Evolutionary conservation across 2,113 vertebrate species (phyloP).

Genomic region (Cacatua alba): DNA sequence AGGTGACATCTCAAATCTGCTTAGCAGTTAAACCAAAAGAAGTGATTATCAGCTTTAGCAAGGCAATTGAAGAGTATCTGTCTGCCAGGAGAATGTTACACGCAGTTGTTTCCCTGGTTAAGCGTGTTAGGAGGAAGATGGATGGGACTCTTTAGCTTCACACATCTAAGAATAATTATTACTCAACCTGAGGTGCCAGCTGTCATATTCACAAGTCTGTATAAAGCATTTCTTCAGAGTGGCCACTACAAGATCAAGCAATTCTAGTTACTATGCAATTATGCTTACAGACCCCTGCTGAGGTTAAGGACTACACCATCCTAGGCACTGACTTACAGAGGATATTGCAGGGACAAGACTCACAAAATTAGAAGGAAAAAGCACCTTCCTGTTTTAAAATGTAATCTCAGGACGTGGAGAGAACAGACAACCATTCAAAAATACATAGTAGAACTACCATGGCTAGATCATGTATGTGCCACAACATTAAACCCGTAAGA

Average conservation of each 20-base stretch:
- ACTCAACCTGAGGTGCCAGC: background rate
- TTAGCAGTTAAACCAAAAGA: background rate
- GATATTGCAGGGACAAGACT: background rate
- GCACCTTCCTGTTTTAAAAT: background rate
- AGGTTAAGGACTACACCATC: background rate
- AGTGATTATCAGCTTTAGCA: background rate
- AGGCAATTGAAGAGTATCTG: background rate
- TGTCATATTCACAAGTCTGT: fast-evolving
- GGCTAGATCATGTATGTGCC: background rate
- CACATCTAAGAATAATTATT: background rate
- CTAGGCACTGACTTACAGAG: background rate
- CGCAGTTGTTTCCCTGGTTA: background rate
- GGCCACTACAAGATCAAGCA: background rate
- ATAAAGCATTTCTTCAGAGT: background rate
- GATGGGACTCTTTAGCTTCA: background rate
- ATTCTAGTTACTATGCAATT: background rate
- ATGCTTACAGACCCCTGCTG: background rate
- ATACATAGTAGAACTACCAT: fast-evolving
- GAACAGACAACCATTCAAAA: background rate
- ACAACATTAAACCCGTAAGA: background rate
- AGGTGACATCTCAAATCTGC: background rate
- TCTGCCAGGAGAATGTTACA: background rate
- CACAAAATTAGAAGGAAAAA: background rate
- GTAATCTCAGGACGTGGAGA: background rate
- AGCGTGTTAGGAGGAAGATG: background rate